phyloP scores from a whole-genome alignment of 2,113 vertebrate species.

The Mobula hypostoma region DNA sequence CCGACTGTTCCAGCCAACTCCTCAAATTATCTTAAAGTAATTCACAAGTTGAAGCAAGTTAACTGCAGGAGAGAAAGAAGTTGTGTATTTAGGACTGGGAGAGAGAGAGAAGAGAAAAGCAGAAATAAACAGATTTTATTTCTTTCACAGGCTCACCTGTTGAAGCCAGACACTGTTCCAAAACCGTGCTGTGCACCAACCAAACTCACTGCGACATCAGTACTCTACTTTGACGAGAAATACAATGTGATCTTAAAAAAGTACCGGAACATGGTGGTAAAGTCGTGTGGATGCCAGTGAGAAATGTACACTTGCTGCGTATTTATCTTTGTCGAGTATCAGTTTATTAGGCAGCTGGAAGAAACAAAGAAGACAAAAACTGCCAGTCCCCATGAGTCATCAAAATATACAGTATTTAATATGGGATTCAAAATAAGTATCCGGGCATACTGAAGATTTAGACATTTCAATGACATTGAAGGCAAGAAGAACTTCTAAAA shows the following conservation, averaged over 20 bases:
- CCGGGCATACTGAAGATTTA: background rate
- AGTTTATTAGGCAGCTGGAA: background rate
- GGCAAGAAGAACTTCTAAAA: background rate
- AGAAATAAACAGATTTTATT: background rate
- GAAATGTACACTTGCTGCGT: no score
- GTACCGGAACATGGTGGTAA: conserved; percentile 96
- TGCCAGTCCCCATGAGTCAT: background rate
- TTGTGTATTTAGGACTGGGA: background rate
- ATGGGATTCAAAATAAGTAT: background rate
- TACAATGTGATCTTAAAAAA: conserved; percentile 96
- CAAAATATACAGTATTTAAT: background rate
- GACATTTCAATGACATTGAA: conserved; percentile 9
- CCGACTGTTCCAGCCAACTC: background rate
- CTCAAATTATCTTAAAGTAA: no score
- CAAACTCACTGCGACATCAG: conserved; percentile 85
- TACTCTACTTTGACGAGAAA: conserved; percentile 91
- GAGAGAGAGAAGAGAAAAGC: background rate
- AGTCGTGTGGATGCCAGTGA: conserved; percentile 84
- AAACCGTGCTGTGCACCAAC: conserved; percentile 90
- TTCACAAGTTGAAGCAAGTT: no score
- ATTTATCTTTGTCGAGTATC: background rate
- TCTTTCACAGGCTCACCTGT: conserved; percentile 72
- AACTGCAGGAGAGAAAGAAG: background rate
- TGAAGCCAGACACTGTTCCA: conserved; percentile 84
- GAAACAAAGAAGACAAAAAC: background rate